Evolutionary conservation across 2,797 vertebrate genomes (phyloP), one percentile per base, ranked within the genome.

Genomic region (Acanthurus lineatus): DNA sequence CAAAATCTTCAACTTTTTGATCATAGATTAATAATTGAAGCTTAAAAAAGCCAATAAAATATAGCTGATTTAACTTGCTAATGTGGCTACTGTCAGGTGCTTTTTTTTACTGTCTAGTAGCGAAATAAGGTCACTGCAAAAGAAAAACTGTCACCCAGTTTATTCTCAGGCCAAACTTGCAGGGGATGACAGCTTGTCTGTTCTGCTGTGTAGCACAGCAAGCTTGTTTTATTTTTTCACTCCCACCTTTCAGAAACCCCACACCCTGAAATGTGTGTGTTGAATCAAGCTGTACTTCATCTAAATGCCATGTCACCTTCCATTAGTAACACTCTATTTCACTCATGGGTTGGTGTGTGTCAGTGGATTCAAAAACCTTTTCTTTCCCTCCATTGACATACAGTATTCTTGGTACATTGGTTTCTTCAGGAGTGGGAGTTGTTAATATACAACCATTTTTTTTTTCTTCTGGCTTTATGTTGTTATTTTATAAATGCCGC

Each of bases 221-320:
- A 42, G 51, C 44, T 49, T 52, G 44, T 62, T 64, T 62, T 16
- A 17, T 68, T 76, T 78, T 45, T 75, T 47, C 7, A n/a, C 64
- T 45, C 20, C 77, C 69, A 81, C 81, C 64, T 79, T 38, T 70
- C 42, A 51, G 53, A 61, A 82, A 83, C 77, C 51, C 20, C 63
- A 73, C 73, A 59, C 40, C 49, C 62, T 54, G 47, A 84, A 53
- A 67, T 61, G 22, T 66, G 32, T 58, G 44, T 81, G 48, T 40
- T 7, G 67, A 78, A 58, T 63, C 38, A 14, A 53, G 67, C 59
- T 65, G 70, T 65, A 32, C 61, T 74, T 77, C 59, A 69, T 74
- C 73, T 80, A 69, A 88, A 84, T 88, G 81, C 40, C 77, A 71
- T 32, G 83, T 89, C 85, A 71, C 11, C 73, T 84, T 60, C 49